Evolutionary conservation across 2,797 vertebrate species (phyloP), one percentile per base, ranked within the genome.

Genomic region (Syngnathus rostellatus): DNA sequence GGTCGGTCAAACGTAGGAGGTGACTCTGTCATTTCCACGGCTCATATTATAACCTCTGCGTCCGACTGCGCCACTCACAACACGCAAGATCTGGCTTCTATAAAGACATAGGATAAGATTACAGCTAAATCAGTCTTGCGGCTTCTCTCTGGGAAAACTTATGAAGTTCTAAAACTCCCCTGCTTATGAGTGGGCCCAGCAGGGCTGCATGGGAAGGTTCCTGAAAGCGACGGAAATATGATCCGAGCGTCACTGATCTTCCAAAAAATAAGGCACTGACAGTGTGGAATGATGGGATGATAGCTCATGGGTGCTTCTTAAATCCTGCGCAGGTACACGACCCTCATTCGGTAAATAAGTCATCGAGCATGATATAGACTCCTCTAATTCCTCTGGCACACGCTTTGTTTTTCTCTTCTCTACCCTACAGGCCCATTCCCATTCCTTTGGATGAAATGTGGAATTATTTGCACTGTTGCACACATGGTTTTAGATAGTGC

Each of bases 241-340:
- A 96, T 94, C 91, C 92, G 83, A 90, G 91, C 87, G 91, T 91
- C 92, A 92, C 90, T 92, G 89, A 93, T 93, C 92, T 88, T 90
- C 91, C 85, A 84, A 89, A 93, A 95, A 95, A 96, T 94, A 92
- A 92, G 88, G 89, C 86, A 89, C 91, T 96, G 94, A 94, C 94
- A 94, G 91, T 83, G 83, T 89, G 92, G 93, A 94, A 92, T 94
- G 94, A 94, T 93, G 90, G 93, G 92, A 92, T 91, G 92, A 94
- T 96, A 94, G 94, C 93, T 94, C 93, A 94, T 83, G 81, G 91
- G 89, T 86, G 91, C 90, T 92, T 92, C 92, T 86, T 86, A 81
- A 87, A 93, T 88, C 88, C 88, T 91, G 86, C 88, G 75, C 89
- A 94, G 93, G 92, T 93, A 93, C 91, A 92, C 90, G 92, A 94